A percentile compares a stretch with the other conserved stretches of the same genome.
Conservation (phyloP, 2,797 vertebrate species). For the Anas bahamensis region DNA sequence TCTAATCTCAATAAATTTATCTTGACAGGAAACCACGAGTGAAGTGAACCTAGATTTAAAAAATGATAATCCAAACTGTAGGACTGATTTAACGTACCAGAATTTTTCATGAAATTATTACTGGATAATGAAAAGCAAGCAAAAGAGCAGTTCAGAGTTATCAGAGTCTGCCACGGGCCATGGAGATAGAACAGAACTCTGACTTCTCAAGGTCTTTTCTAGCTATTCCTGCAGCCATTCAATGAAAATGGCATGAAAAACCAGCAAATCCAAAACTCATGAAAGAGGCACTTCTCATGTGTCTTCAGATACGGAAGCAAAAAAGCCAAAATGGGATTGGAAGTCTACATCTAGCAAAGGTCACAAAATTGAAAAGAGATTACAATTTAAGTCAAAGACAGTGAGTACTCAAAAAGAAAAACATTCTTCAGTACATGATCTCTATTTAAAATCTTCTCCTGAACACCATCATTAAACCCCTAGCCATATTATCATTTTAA, state of each 20-base stretch:
- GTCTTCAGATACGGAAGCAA: neutral
- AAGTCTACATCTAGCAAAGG: neutral
- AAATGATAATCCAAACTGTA: neutral
- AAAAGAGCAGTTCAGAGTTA: neutral
- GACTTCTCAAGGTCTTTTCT: neutral
- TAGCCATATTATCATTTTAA: conserved; percentile 25
- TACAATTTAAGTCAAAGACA: neutral
- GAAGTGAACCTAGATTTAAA: neutral
- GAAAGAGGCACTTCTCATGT: neutral
- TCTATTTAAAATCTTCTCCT: neutral
- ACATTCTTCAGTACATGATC: neutral
- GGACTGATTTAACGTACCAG: neutral
- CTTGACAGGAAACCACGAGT: neutral
- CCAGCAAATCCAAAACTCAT: neutral
- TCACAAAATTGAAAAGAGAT: neutral
- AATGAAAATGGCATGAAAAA: neutral
- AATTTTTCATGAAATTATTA: neutral
- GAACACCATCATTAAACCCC: neutral
- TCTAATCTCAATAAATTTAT: neutral
- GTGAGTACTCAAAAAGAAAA: neutral
- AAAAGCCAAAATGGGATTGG: neutral
- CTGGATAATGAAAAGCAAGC: neutral
- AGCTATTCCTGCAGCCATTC: neutral
- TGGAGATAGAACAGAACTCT: neutral
- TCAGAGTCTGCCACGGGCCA: neutral